Percentiles rank a stretch among this genome's conserved stretches.
Conservation (phyloP, 2,888 invertebrate species). For the Exocentrus adspersus region DNA sequence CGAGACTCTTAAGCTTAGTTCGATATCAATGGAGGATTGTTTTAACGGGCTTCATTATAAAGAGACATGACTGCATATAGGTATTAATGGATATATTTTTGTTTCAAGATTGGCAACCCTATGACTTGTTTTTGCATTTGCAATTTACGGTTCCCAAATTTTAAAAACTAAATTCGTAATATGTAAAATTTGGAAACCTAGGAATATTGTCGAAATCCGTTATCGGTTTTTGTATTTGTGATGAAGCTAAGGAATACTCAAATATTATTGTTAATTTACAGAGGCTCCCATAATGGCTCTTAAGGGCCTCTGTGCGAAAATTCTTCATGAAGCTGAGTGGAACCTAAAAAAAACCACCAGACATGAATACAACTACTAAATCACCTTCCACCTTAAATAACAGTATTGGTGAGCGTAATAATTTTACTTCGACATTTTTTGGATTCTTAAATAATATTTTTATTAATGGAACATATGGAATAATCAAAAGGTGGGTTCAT, state of each 20-base stretch:
- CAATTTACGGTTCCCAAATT: slow-evolving; percentile 16
- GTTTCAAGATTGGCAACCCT: slow-evolving; percentile 21
- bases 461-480: slow-evolving; percentile 22
- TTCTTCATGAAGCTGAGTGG: slow-evolving; percentile 54
- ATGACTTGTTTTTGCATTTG: slow-evolving; percentile 5
- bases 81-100: not conserved
- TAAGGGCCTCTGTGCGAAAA: slow-evolving; percentile 49
- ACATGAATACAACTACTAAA: slow-evolving; percentile 47
- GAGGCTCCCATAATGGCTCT: slow-evolving; percentile 60
- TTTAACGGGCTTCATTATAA: no score
- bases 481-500: slow-evolving; percentile 19
- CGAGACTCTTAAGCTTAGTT: no score
- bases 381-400: slow-evolving; percentile 36
- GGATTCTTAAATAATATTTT: slow-evolving; percentile 37
- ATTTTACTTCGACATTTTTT: slow-evolving; percentile 49
- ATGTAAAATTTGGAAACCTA: slow-evolving; percentile 22
- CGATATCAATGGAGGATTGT: no score
- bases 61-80: no score
- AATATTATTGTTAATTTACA: slow-evolving; percentile 64
- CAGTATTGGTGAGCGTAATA: slow-evolving; percentile 46
- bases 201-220: slow-evolving; percentile 22
- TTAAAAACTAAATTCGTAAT: not conserved
- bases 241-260: slow-evolving; percentile 57
- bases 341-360: slow-evolving; percentile 50
- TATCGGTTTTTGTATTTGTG: slow-evolving; percentile 40